These are phyloP conservation scores for Calephelis nemesis DNA, from an alignment of 1,140 invertebrate genomes.

Conservation along the genomic window DNA sequence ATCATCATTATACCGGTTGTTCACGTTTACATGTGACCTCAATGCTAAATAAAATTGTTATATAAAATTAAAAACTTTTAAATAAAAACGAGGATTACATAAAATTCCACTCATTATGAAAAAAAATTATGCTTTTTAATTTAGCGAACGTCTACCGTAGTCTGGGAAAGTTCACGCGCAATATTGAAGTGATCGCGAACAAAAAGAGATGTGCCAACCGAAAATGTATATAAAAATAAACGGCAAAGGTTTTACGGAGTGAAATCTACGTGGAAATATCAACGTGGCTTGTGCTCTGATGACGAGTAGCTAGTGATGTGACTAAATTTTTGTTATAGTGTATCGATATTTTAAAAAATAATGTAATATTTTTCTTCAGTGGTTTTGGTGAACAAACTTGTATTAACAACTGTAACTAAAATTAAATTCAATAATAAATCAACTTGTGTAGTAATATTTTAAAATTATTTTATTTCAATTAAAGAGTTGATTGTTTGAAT, in stretches of 20 bases:
- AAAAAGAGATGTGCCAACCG: constrained; percentile 67
- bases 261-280: constrained; percentile 77
- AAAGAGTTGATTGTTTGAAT: too few relatives aligned
- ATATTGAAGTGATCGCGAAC: constrained; percentile 60
- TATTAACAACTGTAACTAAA: too few relatives aligned
- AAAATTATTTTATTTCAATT: too few relatives aligned
- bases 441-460: too few relatives aligned
- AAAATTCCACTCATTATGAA: constrained; percentile 7
- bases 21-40: too few relatives aligned
- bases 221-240: constrained; percentile 77
- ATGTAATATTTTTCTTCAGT: too few relatives aligned
- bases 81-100: constrained; percentile 3
- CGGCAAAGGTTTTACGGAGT: constrained; percentile 74
- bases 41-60: too few relatives aligned
- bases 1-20: too few relatives aligned
- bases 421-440: too few relatives aligned
- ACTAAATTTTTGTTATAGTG: constrained; percentile 27
- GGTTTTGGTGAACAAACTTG: too few relatives aligned
- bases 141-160: constrained; percentile 18
- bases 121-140: constrained; percentile 21
- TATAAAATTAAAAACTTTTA: background rate
- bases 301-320: constrained; percentile 65
- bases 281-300: constrained; percentile 69
- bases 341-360: background rate
- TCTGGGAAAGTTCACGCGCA: constrained; percentile 43